phyloP scores from a whole-genome alignment of 2,113 vertebrate species.

The Limanda limanda region DNA sequence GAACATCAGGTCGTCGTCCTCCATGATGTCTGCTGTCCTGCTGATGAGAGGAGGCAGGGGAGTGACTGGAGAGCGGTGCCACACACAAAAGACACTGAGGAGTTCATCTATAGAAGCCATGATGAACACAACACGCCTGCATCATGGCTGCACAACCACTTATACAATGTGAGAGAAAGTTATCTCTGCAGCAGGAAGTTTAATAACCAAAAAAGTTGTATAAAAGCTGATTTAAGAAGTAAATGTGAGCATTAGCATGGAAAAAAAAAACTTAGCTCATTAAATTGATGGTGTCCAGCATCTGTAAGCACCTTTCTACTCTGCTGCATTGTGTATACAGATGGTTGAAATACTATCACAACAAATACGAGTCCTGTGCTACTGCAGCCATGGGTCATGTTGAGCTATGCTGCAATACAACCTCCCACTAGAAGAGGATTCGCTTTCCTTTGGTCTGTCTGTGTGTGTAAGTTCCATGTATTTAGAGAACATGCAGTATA shows the following conservation, averaged over 20 bases:
- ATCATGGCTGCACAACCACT: conserved; percentile 20
- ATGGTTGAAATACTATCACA: neutral
- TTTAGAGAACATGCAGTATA: neutral
- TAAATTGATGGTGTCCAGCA: neutral
- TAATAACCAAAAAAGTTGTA: neutral
- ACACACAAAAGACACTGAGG: neutral
- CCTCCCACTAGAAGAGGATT: neutral
- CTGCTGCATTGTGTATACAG: no score
- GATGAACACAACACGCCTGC: conserved; percentile 16
- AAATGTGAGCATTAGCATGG: neutral
- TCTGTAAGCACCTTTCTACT: neutral
- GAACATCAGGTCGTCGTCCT: conserved; percentile 98
- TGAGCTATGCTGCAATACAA: neutral
- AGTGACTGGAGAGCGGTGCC: neutral
- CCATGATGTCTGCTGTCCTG: conserved; percentile 81
- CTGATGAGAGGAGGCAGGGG: neutral
- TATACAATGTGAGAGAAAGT: neutral
- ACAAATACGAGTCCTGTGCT: neutral
- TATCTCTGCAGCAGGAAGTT: neutral
- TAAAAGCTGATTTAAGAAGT: neutral
- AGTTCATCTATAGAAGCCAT: conserved; percentile 10
- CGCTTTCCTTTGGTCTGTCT: neutral
- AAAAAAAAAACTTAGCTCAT: neutral
- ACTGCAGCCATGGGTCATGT: neutral
- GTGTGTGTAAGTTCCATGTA: neutral